Percentiles rank a stretch among this genome's conserved stretches.
phyloP scores from a whole-genome alignment of 2,888 invertebrate species.

The Cybosia mesomella region DNA sequence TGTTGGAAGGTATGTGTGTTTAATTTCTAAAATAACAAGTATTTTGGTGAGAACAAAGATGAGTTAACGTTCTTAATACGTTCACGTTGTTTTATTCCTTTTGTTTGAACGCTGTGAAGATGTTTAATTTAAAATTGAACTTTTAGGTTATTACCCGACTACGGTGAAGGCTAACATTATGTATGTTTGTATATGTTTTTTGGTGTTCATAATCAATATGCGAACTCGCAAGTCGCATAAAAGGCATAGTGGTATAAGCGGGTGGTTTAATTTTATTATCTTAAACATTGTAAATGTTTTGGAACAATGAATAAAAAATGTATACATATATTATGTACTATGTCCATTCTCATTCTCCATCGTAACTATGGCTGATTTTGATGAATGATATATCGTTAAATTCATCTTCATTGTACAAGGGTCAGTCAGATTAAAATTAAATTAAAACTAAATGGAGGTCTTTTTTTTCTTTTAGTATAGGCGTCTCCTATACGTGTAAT shows the following conservation, averaged over 20 bases:
- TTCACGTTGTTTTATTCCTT: constrained; percentile 1
- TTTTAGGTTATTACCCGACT: neutral
- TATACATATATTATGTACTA: too few relatives aligned
- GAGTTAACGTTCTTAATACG: constrained; percentile 3
- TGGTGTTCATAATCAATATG: too few relatives aligned
- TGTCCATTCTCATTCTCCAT: neutral
- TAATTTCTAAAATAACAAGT: constrained; percentile 20
- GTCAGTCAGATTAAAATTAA: too few relatives aligned
- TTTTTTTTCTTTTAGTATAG: too few relatives aligned
- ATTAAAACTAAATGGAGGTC: too few relatives aligned
- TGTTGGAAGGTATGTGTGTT: constrained; percentile 23
- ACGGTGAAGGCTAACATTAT: neutral
- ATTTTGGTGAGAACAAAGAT: constrained; percentile 6
- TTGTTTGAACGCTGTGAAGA: neutral
- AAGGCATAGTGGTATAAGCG: too few relatives aligned
- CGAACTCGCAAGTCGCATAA: too few relatives aligned
- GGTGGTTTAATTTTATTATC: too few relatives aligned
- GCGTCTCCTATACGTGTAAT: too few relatives aligned
- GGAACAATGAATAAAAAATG: too few relatives aligned
- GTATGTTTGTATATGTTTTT: too few relatives aligned
- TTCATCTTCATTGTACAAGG: neutral
- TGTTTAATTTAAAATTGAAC: neutral
- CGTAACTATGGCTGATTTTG: neutral
- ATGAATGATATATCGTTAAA: neutral
- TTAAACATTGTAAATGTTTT: too few relatives aligned